Conservation (phyloP, 2,113 vertebrate species). For the Coryphaenoides rupestris region DNA sequence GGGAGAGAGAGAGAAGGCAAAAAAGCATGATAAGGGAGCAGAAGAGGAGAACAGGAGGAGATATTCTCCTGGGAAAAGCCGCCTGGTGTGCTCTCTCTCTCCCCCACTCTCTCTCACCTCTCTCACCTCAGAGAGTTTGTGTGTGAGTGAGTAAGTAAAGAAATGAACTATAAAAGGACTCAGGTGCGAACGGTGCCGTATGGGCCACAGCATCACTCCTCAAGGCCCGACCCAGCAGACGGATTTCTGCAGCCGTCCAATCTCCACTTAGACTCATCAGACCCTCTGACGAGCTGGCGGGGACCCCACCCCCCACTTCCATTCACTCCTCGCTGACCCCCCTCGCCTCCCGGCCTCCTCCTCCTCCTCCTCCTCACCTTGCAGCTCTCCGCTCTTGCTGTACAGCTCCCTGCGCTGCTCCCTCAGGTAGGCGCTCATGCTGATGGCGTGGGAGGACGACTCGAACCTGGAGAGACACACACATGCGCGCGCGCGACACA, state of each 20-base stretch:
- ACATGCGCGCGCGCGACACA: constrained; percentile 7
- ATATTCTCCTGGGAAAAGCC: constrained; percentile 54
- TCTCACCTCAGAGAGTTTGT: too few species aligned
- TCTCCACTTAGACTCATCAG: too few species aligned
- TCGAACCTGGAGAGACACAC: constrained; percentile 80
- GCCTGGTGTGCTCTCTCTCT: constrained; percentile 38
- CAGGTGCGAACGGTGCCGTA: neutral
- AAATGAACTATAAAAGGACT: too few species aligned
- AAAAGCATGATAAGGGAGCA: constrained; percentile 17
- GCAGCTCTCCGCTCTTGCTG: constrained; percentile 95
- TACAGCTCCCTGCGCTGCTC: constrained; percentile 96
- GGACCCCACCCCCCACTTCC: constrained; percentile 53
- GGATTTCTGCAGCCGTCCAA: constrained; percentile 35
- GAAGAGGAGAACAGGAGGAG: constrained; percentile 25
- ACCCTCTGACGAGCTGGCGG: too few species aligned
- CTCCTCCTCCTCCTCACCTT: constrained; percentile 87
- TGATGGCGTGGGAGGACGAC: constrained; percentile 96
- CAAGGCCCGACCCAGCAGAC: constrained; percentile 53
- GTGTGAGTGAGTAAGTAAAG: too few species aligned
- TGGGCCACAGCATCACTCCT: constrained; percentile 31
- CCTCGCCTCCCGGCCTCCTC: constrained; percentile 27
- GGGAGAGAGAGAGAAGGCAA: constrained; percentile 21
- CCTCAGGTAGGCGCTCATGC: constrained; percentile 95
- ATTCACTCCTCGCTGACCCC: constrained; percentile 39
- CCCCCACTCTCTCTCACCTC: too few species aligned